A percentile compares a stretch with the other conserved stretches of the same genome.
Conservation (phyloP, 2,888 invertebrate genomes). For the Meteorus cinctellus region DNA sequence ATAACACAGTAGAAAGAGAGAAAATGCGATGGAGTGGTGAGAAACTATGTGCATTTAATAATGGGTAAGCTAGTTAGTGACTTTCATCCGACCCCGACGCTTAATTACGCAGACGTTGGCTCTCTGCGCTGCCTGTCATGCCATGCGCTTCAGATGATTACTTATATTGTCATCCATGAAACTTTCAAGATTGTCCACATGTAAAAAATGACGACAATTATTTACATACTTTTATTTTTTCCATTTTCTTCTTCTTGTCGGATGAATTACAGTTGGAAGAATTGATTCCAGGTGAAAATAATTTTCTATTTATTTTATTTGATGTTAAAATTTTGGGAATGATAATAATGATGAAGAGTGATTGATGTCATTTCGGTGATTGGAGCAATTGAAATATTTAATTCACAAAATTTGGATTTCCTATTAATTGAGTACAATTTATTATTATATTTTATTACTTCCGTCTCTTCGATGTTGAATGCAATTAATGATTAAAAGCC, state of each 20-base stretch:
- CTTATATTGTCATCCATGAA: background rate
- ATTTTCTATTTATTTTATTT: too few species aligned
- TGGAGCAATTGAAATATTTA: too few species aligned
- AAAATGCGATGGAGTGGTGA: conserved; percentile 6
- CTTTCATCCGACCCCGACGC: conserved; percentile 60
- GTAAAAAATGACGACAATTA: conserved; percentile 1
- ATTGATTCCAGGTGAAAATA: too few species aligned
- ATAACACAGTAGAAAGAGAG: background rate
- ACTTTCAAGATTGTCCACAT: conserved; percentile 12
- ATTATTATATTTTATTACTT: too few species aligned
- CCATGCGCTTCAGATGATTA: conserved; percentile 6
- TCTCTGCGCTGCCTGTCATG: conserved; percentile 22
- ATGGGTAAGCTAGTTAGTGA: conserved; percentile 65
- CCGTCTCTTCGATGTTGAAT: too few species aligned
- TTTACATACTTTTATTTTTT: background rate
- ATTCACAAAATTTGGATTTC: too few species aligned
- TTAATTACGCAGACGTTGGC: conserved; percentile 60
- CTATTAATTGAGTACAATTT: too few species aligned
- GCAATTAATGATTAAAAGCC: too few species aligned
- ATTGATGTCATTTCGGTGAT: too few species aligned
- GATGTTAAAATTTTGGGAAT: too few species aligned
- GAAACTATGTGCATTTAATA: conserved; percentile 58
- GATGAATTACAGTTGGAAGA: background rate
- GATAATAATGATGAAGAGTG: too few species aligned
- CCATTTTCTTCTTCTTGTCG: background rate